A percentile compares a stretch with the other conserved stretches of the same genome.
These are phyloP conservation scores for Halichoeres trimaculatus DNA, from an alignment of 2,113 vertebrate species.

Conservation along the genomic window DNA sequence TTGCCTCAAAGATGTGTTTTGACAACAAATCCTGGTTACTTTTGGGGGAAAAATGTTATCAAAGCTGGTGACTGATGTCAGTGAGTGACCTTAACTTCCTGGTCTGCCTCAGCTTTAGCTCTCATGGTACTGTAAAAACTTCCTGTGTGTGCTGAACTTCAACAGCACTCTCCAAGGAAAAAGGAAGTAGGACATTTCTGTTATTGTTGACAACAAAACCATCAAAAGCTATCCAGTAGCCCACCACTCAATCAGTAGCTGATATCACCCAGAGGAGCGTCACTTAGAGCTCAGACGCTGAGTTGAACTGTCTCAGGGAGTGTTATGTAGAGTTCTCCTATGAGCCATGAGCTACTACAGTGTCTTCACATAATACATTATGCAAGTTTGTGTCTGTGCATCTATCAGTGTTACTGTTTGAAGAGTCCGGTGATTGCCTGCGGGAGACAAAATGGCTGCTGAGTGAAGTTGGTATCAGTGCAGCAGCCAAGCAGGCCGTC, in stretches of 20 bases:
- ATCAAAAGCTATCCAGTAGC: slow-evolving; percentile 51
- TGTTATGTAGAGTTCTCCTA: slow-evolving; percentile 51
- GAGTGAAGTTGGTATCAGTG: slow-evolving; percentile 44
- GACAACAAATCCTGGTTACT: too few relatives aligned
- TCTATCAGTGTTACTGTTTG: slow-evolving; percentile 50
- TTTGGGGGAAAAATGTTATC: too few relatives aligned
- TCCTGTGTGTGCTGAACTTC: slow-evolving; percentile 6
- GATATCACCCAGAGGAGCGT: slow-evolving; percentile 63
- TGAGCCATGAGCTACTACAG: slow-evolving; percentile 45
- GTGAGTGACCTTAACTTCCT: neutral
- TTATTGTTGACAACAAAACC: slow-evolving; percentile 67
- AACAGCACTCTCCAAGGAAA: slow-evolving; percentile 28
- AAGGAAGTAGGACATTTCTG: slow-evolving; percentile 38
- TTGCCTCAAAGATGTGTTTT: too few relatives aligned
- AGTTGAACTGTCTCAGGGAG: slow-evolving; percentile 61
- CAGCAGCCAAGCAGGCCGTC: slow-evolving; percentile 26
- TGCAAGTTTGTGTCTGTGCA: slow-evolving; percentile 25
- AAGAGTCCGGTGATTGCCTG: slow-evolving; percentile 46
- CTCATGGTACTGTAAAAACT: neutral
- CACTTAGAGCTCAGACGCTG: slow-evolving; percentile 49
- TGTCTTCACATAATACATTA: slow-evolving; percentile 37
- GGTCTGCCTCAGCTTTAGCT: neutral
- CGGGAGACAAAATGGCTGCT: slow-evolving; percentile 52
- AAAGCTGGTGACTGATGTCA: neutral
- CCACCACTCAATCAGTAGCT: slow-evolving; percentile 57